phyloP scores from a whole-genome alignment of 2,888 invertebrate genomes.

The Caenorhabditis drosophilae region DNA sequence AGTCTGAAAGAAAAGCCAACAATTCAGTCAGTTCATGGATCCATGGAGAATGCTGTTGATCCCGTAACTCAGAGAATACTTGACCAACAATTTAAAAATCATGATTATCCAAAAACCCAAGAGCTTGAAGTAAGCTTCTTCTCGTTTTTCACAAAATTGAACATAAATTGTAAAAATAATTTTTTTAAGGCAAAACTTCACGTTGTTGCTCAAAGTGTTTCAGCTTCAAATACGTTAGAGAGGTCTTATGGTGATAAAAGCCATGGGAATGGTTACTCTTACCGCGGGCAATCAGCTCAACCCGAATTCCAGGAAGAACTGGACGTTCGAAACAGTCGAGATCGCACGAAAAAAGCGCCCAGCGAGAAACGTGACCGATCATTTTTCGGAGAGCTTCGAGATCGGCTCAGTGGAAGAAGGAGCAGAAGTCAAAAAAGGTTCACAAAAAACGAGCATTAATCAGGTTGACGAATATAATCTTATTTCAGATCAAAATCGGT shows the following conservation, averaged over 20 bases:
- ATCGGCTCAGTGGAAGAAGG: slow-evolving; percentile 58
- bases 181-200: slow-evolving; percentile 34
- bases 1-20: slow-evolving; percentile 49
- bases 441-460: not conserved
- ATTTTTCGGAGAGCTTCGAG: slow-evolving; percentile 65
- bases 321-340: slow-evolving; percentile 30
- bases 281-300: slow-evolving; percentile 23
- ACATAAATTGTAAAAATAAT: not conserved
- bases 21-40: slow-evolving; percentile 55
- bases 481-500: slow-evolving; percentile 56
- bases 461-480: too few species aligned
- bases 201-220: slow-evolving; percentile 33
- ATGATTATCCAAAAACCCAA: slow-evolving; percentile 34
- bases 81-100: slow-evolving; percentile 41
- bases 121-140: slow-evolving; percentile 40
- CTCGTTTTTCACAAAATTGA: too few species aligned
- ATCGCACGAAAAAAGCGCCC: slow-evolving; percentile 42
- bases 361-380: slow-evolving; percentile 57
- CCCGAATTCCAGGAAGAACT: slow-evolving; percentile 35
- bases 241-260: slow-evolving; percentile 22
- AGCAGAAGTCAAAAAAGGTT: slow-evolving; percentile 44
- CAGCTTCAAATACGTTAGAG: slow-evolving; percentile 21
- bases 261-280: slow-evolving; percentile 11
- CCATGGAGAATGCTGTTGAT: slow-evolving; percentile 55
- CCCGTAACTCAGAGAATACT: slow-evolving; percentile 47